phyloP scores from a whole-genome alignment of 2,888 invertebrate species.

The Candidula unifasciata region DNA sequence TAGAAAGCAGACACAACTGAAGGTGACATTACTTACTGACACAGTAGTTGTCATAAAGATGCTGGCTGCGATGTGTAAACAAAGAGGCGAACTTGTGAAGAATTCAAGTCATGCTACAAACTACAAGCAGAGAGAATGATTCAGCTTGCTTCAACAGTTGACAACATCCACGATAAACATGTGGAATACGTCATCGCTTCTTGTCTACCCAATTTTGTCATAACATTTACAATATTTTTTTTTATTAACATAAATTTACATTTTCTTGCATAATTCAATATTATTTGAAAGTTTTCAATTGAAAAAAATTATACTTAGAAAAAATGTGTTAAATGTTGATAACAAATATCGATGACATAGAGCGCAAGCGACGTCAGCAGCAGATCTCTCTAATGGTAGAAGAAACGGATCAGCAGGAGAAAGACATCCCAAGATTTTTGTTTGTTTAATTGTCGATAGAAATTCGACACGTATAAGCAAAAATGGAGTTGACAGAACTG shows the following conservation, averaged over 20 bases:
- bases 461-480: not conserved
- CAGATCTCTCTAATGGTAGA: conserved; percentile 28
- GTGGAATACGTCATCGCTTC: not conserved
- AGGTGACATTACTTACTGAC: no score
- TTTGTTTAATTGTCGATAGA: conserved; percentile 36
- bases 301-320: conserved; percentile 10
- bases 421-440: conserved; percentile 64
- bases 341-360: conserved; percentile 62
- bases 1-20: no score
- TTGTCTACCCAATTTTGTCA: not conserved
- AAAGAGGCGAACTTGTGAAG: no score
- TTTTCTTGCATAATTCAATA: not conserved
- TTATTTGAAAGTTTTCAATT: not conserved
- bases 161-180: conserved; percentile 34
- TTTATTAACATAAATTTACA: not conserved
- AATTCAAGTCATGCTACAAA: no score
- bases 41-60: no score
- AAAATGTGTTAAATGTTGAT: not conserved
- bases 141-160: conserved; percentile 21
- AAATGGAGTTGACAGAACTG: conserved; percentile 75
- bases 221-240: not conserved
- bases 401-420: not conserved
- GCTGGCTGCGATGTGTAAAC: no score
- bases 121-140: conserved; percentile 21
- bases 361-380: conserved; percentile 71